A percentile compares a stretch with the other conserved stretches of the same genome.
Evolutionary conservation across 2,113 vertebrate genomes (phyloP).

Genomic region (Conger conger): DNA sequence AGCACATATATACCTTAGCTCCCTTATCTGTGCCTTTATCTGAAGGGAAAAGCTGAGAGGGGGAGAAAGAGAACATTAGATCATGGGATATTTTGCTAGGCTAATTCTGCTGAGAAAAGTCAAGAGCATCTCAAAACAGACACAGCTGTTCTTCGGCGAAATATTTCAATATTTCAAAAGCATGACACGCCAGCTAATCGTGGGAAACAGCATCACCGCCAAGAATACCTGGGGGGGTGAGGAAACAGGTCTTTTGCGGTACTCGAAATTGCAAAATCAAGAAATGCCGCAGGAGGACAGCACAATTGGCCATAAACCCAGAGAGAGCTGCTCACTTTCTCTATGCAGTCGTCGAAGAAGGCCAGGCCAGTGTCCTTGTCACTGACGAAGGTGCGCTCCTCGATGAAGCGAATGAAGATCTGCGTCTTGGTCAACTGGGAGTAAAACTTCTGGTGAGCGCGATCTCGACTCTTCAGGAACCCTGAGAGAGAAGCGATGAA

Average conservation of each 20-base stretch:
- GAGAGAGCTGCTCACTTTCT: constrained; percentile 79
- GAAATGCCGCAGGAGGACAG: background rate
- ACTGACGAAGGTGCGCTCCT: constrained; percentile 98
- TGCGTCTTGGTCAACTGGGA: constrained; percentile 91
- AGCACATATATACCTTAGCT: constrained; percentile 79
- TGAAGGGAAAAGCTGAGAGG: constrained; percentile 84
- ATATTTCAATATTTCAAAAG: background rate
- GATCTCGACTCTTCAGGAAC: constrained; percentile 94
- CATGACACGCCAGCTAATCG: background rate
- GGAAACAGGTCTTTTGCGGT: background rate
- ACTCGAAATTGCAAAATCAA: background rate
- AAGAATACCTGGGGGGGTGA: background rate
- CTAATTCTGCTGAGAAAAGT: constrained; percentile 31
- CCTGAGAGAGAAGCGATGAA: constrained; percentile 63
- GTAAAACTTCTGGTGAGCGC: constrained; percentile 95
- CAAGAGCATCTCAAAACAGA: background rate
- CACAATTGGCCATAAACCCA: background rate
- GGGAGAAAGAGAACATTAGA: constrained; percentile 60
- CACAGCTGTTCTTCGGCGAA: background rate
- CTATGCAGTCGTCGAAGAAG: constrained; percentile 98
- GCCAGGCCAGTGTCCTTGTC: constrained; percentile 97
- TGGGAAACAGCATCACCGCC: background rate
- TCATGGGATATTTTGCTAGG: constrained; percentile 62
- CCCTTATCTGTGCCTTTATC: constrained; percentile 92
- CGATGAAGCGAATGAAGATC: constrained; percentile 97